A percentile compares a stretch with the other conserved stretches of the same genome.
phyloP scores from a whole-genome alignment of 2,113 vertebrate species.

The Labeo rohita region DNA sequence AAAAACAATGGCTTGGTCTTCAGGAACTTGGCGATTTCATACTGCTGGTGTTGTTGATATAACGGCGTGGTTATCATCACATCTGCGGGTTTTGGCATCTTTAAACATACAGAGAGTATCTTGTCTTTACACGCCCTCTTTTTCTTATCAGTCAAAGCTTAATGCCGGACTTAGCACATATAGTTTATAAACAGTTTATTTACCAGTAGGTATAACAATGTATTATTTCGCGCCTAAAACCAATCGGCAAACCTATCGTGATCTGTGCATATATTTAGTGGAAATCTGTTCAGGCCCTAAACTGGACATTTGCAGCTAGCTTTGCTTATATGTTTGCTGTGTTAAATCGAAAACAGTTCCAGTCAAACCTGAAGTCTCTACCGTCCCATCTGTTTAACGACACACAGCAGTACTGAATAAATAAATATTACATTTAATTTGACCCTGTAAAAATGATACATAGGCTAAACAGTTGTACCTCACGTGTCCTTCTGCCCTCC shows the following conservation, averaged over 20 bases:
- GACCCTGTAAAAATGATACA: neutral
- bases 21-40: constrained; percentile 18
- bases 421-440: neutral
- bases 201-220: too few relatives aligned
- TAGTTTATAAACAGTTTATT: too few relatives aligned
- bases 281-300: neutral
- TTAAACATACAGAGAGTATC: neutral
- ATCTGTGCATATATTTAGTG: neutral
- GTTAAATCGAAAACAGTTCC: neutral
- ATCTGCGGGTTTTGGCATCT: neutral
- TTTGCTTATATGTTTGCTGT: neutral
- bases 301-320: neutral
- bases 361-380: neutral
- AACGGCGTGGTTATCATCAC: neutral
- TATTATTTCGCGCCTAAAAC: neutral
- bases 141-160: neutral
- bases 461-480: neutral
- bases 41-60: neutral
- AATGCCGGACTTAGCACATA: neutral
- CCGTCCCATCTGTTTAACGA: too few relatives aligned
- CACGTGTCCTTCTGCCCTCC: neutral
- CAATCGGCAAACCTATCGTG: too few relatives aligned
- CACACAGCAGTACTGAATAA: neutral
- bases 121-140: neutral
- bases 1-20: neutral